Evolutionary conservation across 2,113 vertebrate genomes (phyloP).

Genomic region (Hemicordylus capensis): DNA sequence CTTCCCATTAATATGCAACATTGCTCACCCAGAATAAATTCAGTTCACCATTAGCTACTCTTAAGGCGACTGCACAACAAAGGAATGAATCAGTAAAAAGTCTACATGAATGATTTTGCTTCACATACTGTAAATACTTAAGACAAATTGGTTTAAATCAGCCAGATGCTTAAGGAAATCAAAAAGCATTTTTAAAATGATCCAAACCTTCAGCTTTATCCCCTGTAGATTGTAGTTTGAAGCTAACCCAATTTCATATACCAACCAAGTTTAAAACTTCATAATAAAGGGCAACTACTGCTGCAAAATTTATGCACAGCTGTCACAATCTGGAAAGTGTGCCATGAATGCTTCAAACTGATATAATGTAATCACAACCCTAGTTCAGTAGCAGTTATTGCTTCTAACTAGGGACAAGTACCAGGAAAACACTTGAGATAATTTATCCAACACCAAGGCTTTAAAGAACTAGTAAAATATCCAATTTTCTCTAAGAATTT

Average conservation of each 20-base stretch:
- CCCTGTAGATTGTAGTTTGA: neutral
- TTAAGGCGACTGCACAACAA: neutral
- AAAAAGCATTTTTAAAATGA: neutral
- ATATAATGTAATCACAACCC: slow-evolving; percentile 13
- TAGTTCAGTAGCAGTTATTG: neutral
- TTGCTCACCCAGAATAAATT: neutral
- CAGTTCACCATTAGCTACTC: neutral
- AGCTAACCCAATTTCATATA: slow-evolving; percentile 44
- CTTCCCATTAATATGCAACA: neutral
- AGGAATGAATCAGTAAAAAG: neutral
- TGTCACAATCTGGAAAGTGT: slow-evolving; percentile 22
- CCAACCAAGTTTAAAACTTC: slow-evolving; percentile 24
- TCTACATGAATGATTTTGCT: neutral
- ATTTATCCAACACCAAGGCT: neutral
- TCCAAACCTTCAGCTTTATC: neutral
- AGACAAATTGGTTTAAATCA: neutral
- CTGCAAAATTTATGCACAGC: slow-evolving; percentile 12
- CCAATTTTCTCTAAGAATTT: slow-evolving; percentile 2
- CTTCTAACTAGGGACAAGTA: neutral
- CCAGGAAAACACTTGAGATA: neutral
- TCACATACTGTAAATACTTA: neutral
- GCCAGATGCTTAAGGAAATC: neutral
- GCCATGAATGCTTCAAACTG: slow-evolving; percentile 35
- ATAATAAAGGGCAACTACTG: neutral
- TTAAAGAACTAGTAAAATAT: neutral